Base-by-base conservation (phyloP, 1,140 invertebrate species). In the Drosophila triauraria region DNA sequence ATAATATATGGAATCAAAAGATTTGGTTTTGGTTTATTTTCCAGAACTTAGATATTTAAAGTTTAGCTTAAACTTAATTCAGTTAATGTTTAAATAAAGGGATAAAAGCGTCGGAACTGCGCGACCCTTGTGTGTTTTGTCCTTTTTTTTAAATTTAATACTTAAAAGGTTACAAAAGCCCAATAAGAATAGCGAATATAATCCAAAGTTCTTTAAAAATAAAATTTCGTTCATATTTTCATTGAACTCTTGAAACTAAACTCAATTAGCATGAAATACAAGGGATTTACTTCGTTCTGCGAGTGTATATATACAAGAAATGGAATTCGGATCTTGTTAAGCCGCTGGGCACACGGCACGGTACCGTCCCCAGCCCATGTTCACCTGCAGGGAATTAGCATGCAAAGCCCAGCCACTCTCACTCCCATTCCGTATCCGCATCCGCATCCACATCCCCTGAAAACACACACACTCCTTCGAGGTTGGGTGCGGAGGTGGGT, bases 371-470 rank as follows among this genome's bases (percentile, higher is more conserved):
- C 40, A 58, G 32, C 40, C 47, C 68, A 59, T 64, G 68, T 79
- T 60, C 76, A 78, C 69, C 84, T 88, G 85, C 78, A 69, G 85
- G 85, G 84, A 88, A 88, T 88, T 88, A 88, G 78, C 84, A 88
- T 88, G 80, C 75, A 82, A 74, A 70, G 59, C 74, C 69, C 53
- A 67, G 30, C 53, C 51, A 47, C 63, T 65, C 50, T 10, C 30
- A 53, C 32, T 25, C 46, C 32, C 20, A 8, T 8, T n/a, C 46
- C 47, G 17, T 13, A 53, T 53, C 51, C 32, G 12, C 32, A 42
- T 42, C 40, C 13, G 40, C 12, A 42, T 42, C 38, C 38, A 13
- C 38, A 35, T 53, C 56, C 56, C 38, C 56, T 9, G 23, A 40
- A 56, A 56, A 51, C 44, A 59, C 20, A 43, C 27, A 54, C 51